Base-by-base conservation (phyloP, 2,888 invertebrate species). In the Aphodius sticticus region DNA sequence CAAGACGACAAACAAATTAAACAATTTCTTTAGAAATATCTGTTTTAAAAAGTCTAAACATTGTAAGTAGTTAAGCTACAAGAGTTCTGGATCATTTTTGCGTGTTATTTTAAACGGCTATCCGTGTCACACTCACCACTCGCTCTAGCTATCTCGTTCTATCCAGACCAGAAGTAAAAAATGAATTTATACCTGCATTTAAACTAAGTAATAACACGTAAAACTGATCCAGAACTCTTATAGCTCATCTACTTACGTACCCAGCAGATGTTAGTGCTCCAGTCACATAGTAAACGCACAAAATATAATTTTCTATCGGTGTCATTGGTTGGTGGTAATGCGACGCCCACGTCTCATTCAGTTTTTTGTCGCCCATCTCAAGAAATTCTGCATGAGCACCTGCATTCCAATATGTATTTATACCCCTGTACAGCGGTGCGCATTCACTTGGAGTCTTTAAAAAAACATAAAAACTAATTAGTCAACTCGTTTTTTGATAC, bases 231-330 rank as follows among this genome's bases (percentile, higher is more conserved):
- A 26, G 26, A 26, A 26, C 26, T 26, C 26, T 26, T 26, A 26
- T 26, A 53, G 12, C 4, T 3, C 6, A 53, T 9, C 12, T n/a
- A 16, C 6, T 4, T 5, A 53, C 16, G 69, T 80, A 80, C 80
- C 80, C 80, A 2, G 76, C 37, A 69, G 77, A 78, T 16, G 80
- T 80, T 14, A 80, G n/a, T 26, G 76, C 80, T n/a, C 80, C 80
- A 38, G 76, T 76, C 15, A 78, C 72, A n/a, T 38, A 80, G 69
- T 71, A 76, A 14, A 77, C 38, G 36, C 78, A 76, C n/a, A 76
- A n/a, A 14, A 74, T 69, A n/a, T 80, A 80, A 69, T 76, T 15
- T 6, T 78, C 15, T 6, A 80, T 37, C 0, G 78, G 77, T 6
- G 74, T 38, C 12, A 77, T 15, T 69, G 35, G 16, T 14, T 16